These are phyloP conservation scores for Catharus minimus DNA, from an alignment of 2,113 vertebrate genomes.

Conservation along the genomic window DNA sequence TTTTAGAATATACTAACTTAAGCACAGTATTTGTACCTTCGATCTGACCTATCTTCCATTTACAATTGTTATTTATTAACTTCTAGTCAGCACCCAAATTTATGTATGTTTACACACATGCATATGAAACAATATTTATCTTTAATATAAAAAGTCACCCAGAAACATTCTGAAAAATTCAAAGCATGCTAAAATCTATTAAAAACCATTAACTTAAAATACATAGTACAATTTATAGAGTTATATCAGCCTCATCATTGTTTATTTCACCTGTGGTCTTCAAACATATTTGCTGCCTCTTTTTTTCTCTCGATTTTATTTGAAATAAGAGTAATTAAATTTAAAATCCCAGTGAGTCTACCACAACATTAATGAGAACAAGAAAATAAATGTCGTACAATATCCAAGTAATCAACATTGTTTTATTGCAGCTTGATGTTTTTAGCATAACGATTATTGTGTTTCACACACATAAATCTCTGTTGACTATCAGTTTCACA, in stretches of 20 bases:
- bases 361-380: neutral
- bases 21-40: neutral
- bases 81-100: neutral
- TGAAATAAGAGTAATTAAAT: constrained; percentile 32
- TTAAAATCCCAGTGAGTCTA: neutral
- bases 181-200: neutral
- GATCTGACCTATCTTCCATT: neutral
- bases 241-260: neutral
- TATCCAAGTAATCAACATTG: neutral
- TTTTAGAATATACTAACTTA: neutral
- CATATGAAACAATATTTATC: neutral
- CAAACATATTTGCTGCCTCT: neutral
- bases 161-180: neutral
- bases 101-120: neutral
- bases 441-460: neutral
- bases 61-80: neutral
- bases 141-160: neutral
- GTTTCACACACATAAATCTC: neutral
- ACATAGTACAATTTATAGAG: neutral
- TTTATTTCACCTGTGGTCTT: neutral
- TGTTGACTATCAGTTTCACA: neutral
- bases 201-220: neutral
- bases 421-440: constrained; percentile 1
- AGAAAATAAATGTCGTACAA: neutral
- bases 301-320: neutral